A percentile compares a stretch with the other conserved stretches of the same genome.
Evolutionary conservation across 35 echinoderm and acorn worm species (phyloP).

Genomic region (Apostichopus californicus): DNA sequence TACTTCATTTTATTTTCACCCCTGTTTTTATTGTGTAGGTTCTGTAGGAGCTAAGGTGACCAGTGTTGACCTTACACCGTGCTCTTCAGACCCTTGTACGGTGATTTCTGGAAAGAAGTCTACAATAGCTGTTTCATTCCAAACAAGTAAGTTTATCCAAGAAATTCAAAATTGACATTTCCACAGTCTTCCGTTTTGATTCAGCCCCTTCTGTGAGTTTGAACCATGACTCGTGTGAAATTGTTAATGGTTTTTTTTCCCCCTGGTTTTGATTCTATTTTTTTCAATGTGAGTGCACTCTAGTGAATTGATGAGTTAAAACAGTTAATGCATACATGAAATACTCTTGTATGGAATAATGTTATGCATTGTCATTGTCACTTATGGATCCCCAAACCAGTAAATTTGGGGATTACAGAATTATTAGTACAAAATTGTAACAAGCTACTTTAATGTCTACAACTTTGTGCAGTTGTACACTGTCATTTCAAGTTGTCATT

Average conservation of each 20-base stretch:
- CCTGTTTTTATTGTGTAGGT: constrained; percentile 7
- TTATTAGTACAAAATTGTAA: too few species aligned
- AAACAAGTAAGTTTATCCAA: background rate
- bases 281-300: too few species aligned
- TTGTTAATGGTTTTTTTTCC: background rate
- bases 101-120: constrained; percentile 6
- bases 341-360: background rate
- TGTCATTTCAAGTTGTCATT: background rate
- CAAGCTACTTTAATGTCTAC: too few species aligned
- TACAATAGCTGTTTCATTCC: background rate
- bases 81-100: background rate
- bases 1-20: too few species aligned
- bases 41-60: constrained; percentile 6
- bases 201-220: background rate
- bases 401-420: too few species aligned
- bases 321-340: too few species aligned
- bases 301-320: too few species aligned
- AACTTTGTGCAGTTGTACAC: too few species aligned
- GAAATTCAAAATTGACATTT: background rate
- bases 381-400: background rate
- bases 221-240: background rate
- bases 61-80: constrained; percentile 16
- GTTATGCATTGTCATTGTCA: background rate
- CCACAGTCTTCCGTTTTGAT: background rate
- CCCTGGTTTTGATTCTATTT: too few species aligned